Base-by-base conservation (phyloP, 2,888 invertebrate genomes). In the Geotrupes spiniger region DNA sequence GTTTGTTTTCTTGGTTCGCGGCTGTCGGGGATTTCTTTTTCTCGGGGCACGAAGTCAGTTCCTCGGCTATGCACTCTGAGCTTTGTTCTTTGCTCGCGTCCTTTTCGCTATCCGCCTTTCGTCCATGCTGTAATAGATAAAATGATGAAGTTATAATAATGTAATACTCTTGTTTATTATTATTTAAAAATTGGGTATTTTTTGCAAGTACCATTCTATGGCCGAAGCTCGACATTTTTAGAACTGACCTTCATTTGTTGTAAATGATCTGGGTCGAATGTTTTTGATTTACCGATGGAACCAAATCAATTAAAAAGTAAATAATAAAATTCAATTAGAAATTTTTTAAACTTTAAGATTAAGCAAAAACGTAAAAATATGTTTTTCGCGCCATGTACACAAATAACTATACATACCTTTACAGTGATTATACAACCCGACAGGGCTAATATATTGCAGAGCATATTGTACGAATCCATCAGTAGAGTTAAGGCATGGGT, bases 391-490 rank as follows among this genome's bases (percentile, higher is more conserved):
- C 6, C 21, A 21, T n/a, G 21, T 21, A 4, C 21, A 21, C 21
- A 3, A 4, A 21, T 6, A 6, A 21, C 6, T 4, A 4, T 21
- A 21, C 6, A 75, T 74, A 89, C 90, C 83, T 89, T 85, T 55
- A 89, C 82, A 14, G 89, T 86, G 38, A 87, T 76, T 62, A 91
- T 82, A 64, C 87, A 89, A 25, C 90, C 88, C 31, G 81, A 75
- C 45, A 96, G 81, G 6, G 94, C 92, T 45, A 96, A 83, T 27
- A 95, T 87, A 66, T 96, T 90, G 72, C 94, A 95, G 42, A 97
- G 81, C 80, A 93, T 91, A 74, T 96, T 94, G 75, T 95, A 96
- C 6, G 94, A 87, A 71, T 94, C 92, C 59, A 94, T 89, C 38
- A 95, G 83, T 8, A 96, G 79, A 0, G 95, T 94, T 40, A 96